Percentiles rank a stretch among this genome's conserved stretches.
phyloP scores from a whole-genome alignment of 1,140 invertebrate species.

The Musca vetustissima region DNA sequence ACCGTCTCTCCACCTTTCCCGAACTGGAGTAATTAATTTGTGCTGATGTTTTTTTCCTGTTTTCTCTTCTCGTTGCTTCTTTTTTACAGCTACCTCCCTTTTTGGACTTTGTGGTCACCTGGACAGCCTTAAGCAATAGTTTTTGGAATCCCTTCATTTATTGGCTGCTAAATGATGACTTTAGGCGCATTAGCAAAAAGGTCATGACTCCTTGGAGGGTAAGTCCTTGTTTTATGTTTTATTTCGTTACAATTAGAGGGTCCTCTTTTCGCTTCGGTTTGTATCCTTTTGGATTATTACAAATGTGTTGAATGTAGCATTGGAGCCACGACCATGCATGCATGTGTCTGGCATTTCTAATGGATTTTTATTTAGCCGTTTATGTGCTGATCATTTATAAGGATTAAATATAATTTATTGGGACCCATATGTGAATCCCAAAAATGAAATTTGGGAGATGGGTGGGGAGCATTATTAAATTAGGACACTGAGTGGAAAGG shows the following conservation, averaged over 20 bases:
- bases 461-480: too few species aligned
- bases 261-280: not conserved
- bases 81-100: constrained; percentile 68
- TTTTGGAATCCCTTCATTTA: constrained; percentile 88
- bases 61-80: constrained; percentile 16
- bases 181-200: constrained; percentile 75
- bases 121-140: constrained; percentile 82
- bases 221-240: constrained; percentile 38
- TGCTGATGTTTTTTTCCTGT: constrained; percentile 5
- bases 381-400: too few species aligned
- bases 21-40: not conserved
- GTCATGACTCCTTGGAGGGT: constrained; percentile 71
- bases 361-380: too few species aligned
- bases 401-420: too few species aligned
- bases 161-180: constrained; percentile 83
- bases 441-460: too few species aligned
- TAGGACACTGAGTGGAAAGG: too few species aligned
- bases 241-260: not conserved
- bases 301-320: not conserved
- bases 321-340: too few species aligned
- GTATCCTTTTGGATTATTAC: not conserved
- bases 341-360: too few species aligned
- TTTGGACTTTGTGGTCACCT: constrained; percentile 80
- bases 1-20: too few species aligned
- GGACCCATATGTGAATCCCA: too few species aligned